phyloP scores from a whole-genome alignment of 2,797 vertebrate species.

The Poeciliopsis infans region DNA sequence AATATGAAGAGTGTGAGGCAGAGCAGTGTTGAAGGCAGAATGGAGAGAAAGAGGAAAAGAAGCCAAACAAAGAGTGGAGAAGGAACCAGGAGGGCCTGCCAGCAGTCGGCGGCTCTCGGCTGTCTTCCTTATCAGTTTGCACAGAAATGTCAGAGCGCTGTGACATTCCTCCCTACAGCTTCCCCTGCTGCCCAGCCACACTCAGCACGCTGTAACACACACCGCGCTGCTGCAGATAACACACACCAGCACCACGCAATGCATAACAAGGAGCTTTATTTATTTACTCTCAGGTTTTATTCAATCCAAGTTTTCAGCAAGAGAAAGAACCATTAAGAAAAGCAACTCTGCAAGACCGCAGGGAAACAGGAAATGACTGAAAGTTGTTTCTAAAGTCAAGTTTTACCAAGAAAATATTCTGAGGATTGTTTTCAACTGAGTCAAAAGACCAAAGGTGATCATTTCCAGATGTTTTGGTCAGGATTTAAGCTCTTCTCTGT shows the following conservation, averaged over 20 bases:
- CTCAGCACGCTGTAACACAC: conserved; percentile 37
- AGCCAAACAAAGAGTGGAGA: conserved; percentile 38
- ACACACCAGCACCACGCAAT: not conserved
- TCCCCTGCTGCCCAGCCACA: conserved; percentile 59
- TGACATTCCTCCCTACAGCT: conserved; percentile 71
- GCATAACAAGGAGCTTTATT: not conserved
- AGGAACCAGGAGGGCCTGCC: conserved; percentile 62
- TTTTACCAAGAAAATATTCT: not conserved
- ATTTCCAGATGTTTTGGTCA: not conserved
- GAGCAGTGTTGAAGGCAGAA: conserved; percentile 22
- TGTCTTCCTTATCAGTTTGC: conserved; percentile 74
- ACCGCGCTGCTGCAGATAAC: conserved; percentile 8
- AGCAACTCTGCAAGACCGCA: not conserved
- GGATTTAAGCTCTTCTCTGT: not conserved
- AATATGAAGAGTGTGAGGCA: conserved; percentile 16
- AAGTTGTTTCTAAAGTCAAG: not conserved
- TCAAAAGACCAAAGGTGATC: conserved; percentile 6
- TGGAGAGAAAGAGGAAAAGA: conserved; percentile 44
- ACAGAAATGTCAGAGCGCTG: conserved; percentile 77
- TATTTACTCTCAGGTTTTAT: not conserved
- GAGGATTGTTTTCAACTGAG: not conserved
- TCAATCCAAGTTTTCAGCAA: not conserved
- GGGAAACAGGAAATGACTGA: not conserved
- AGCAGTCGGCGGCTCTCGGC: conserved; percentile 57
- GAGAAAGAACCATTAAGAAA: not conserved